Percentiles rank a stretch among this genome's conserved stretches.
Evolutionary conservation across 2,113 vertebrate species (phyloP).

Genomic region (Sylvilagus bachmani): DNA sequence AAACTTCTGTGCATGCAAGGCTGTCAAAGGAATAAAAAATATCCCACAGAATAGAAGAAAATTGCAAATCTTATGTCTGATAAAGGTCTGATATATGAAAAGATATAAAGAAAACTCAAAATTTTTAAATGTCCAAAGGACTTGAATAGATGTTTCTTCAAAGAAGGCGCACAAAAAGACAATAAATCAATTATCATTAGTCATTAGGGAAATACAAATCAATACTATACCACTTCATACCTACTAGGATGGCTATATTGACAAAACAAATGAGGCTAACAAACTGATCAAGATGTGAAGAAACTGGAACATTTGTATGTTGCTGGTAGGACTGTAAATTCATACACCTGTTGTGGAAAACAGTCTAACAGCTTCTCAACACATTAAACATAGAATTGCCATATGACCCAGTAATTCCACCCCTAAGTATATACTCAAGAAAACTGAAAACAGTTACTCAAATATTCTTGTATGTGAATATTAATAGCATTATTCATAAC

Average conservation of each 20-base stretch:
- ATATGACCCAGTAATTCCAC: neutral
- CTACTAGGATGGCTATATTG: too few relatives aligned
- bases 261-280: too few relatives aligned
- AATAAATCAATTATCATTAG: neutral
- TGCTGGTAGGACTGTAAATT: neutral
- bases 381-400: neutral
- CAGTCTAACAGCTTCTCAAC: neutral
- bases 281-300: neutral
- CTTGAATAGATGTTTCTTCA: neutral
- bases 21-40: neutral
- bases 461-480: neutral
- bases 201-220: neutral
- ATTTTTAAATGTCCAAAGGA: neutral
- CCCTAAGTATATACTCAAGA: neutral
- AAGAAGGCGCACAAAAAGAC: neutral
- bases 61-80: neutral
- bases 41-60: neutral
- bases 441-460: neutral
- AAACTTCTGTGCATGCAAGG: neutral
- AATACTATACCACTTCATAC: neutral
- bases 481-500: neutral
- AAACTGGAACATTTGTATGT: neutral
- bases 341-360: neutral
- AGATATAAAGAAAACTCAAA: neutral
- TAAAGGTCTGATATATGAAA: neutral